Evolutionary conservation across 2,113 vertebrate species (phyloP), one percentile per base, ranked within the genome.

Genomic region (Ptilorrhoa leucosticta): DNA sequence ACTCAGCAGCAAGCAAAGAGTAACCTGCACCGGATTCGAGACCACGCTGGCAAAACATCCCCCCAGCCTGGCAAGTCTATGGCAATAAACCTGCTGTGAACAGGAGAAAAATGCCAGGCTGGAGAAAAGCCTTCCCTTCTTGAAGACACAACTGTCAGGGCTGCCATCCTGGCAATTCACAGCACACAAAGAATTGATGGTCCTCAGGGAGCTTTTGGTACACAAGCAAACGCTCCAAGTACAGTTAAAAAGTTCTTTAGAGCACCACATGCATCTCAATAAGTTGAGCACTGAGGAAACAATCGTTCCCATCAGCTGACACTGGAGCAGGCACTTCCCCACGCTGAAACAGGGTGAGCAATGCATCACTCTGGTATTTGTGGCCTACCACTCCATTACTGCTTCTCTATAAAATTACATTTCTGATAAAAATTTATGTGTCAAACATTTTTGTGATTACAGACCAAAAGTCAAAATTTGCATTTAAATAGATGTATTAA

Each of bases 401-500:
- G 35, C 92, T 89, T 92, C 90, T 87, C 93, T 54, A 95, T 83
- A 96, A 97, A 98, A 98, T 97, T 94, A 97, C 92, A 94, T 94
- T 97, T 88, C 97, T 98, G 97, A 97, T 97, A 98, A 98, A 98
- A 98, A 97, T 81, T 96, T 97, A 97, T 97, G 97, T 97, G 96
- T 96, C 97, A 97, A 98, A 97, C 95, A 96, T 98, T 97, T 97
- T 94, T 96, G 97, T 91, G 97, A 98, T 97, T 97, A 97, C 94
- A 97, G 95, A 97, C 95, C 97, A 96, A 98, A 98, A 98, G 98
- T 97, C 98, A 98, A 97, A 97, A 98, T 98, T 98, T 98, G 97
- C 98, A 98, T 98, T 98, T 98, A 98, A 98, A 98, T 98, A 97
- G 98, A 97, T 97, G 93, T 96, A 97, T 97, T 98, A 98, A 97